Base-by-base conservation (phyloP, 2,888 invertebrate species). In the Thereva nobilitata region DNA sequence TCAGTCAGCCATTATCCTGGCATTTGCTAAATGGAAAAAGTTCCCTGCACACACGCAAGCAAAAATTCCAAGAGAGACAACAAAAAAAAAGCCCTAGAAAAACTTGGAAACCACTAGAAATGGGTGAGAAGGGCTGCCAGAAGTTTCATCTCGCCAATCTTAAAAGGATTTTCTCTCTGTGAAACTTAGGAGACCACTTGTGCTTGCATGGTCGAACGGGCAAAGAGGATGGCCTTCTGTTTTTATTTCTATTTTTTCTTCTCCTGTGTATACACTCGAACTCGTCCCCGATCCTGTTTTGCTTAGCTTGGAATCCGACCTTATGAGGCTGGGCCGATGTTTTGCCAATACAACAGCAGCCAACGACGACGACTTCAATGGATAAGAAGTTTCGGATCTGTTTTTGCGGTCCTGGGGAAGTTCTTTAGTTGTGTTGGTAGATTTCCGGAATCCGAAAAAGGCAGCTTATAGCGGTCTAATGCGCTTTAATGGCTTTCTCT, bases 401-500 rank as follows among this genome's bases (percentile, higher is more conserved):
- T 3, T 44, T 56, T 35, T 23, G 42, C 44, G 10, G 42, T n/a
- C 23, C 35, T n/a, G 44, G 35, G 56, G 1, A 23, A 56, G 42
- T 56, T 56, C 44, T 42, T 56, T n/a, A n/a, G 35, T 23, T 23
- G 5, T 2, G 59, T 59, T 45, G 47, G 59, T 37, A 45, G 49
- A 45, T 8, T 12, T n/a, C 34, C 1, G 12, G 59, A n/a, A 49
- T 7, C 52, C 34, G 35, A 35, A 23, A 9, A 6, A 5, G 47
- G 9, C 7, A 10, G 10, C n/a, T 47, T 9, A 5, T 5, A 52
- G 34, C n/a, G 7, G 34, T 37, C 59, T 59, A 59, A 59, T 59
- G 59, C 49, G 59, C 59, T 59, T 59, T 59, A 59, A 59, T 59
- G 59, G 59, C 47, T 59, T 59, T 59, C 59, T 59, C 45, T 59